A percentile compares a stretch with the other conserved stretches of the same genome.
Conservation (phyloP, 1,140 invertebrate species). For the Colletes gigas region DNA sequence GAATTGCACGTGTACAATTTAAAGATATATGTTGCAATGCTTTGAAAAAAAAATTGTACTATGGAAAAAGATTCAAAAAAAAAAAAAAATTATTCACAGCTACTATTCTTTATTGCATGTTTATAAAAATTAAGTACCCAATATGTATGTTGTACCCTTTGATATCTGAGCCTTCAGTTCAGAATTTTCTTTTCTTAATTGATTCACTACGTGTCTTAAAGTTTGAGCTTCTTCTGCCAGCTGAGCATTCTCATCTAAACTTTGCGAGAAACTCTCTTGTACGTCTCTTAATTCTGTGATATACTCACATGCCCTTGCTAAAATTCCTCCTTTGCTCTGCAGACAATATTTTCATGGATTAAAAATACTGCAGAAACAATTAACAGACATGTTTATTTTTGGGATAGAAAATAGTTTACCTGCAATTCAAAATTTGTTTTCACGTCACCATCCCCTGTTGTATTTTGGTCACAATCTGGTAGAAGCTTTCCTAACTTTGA, state of each 20-base stretch:
- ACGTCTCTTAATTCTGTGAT: conserved; percentile 90
- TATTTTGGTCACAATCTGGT: conserved; percentile 74
- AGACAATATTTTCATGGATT: conserved; percentile 19
- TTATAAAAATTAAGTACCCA: conserved; percentile 29
- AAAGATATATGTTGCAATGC: background rate
- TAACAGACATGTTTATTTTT: background rate
- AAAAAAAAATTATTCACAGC: background rate
- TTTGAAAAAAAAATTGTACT: conserved; percentile 7
- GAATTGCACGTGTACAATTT: conserved; percentile 3
- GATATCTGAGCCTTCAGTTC: conserved; percentile 80
- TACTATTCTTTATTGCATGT: conserved; percentile 20
- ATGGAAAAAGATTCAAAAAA: background rate
- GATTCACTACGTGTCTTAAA: conserved; percentile 80
- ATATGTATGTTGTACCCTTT: conserved; percentile 17
- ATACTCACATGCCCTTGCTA: conserved; percentile 96
- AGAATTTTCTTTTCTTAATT: conserved; percentile 82
- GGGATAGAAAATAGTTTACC: conserved; percentile 33
- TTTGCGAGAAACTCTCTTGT: conserved; percentile 83
- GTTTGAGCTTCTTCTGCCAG: conserved; percentile 80
- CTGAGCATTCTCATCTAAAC: conserved; percentile 82
- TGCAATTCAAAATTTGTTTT: conserved; percentile 64
- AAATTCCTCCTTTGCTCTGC: conserved; percentile 95
- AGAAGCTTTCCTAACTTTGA: conserved; percentile 86
- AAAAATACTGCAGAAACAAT: conserved; percentile 3
- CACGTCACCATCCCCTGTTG: conserved; percentile 47